Percentiles rank a stretch among this genome's conserved stretches.
Conservation (phyloP, 2,888 invertebrate species). For the Euplagia quadripunctaria region DNA sequence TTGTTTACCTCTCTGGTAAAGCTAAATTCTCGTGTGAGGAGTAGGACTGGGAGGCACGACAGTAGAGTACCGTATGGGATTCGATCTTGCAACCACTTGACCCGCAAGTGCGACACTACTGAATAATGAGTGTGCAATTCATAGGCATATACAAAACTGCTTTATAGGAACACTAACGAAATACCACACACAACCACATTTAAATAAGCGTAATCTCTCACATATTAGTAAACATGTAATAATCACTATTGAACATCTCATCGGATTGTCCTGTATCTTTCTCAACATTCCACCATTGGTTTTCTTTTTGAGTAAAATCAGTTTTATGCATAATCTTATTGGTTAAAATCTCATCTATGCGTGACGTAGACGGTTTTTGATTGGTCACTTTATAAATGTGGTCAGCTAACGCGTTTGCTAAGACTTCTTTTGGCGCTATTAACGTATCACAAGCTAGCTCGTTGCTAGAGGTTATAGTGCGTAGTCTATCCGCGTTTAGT, state of each 20-base stretch:
- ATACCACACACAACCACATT: constrained; percentile 32
- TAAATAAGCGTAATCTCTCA: constrained; percentile 46
- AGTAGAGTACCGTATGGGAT: too few relatives aligned
- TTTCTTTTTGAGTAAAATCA: constrained; percentile 67
- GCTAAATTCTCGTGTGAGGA: too few relatives aligned
- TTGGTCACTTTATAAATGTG: constrained; percentile 86
- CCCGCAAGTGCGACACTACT: not conserved
- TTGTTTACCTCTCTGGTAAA: too few relatives aligned
- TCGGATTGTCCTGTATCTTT: constrained; percentile 69
- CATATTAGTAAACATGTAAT: constrained; percentile 73
- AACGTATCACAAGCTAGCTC: constrained; percentile 75
- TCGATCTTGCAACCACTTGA: too few relatives aligned
- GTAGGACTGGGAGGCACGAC: too few relatives aligned
- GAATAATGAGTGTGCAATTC: too few relatives aligned
- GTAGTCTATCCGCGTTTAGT: constrained; percentile 79
- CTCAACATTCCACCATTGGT: constrained; percentile 78
- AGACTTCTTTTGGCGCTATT: constrained; percentile 81
- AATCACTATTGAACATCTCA: constrained; percentile 73
- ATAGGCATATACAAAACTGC: not conserved
- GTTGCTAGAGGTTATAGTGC: constrained; percentile 73
- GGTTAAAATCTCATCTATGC: constrained; percentile 81
- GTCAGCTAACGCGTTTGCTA: constrained; percentile 81
- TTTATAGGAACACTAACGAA: constrained; percentile 20
- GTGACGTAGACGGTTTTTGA: constrained; percentile 83
- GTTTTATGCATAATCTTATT: constrained; percentile 75